Conservation (phyloP, 1,140 invertebrate genomes). For the Polyergus mexicanus region DNA sequence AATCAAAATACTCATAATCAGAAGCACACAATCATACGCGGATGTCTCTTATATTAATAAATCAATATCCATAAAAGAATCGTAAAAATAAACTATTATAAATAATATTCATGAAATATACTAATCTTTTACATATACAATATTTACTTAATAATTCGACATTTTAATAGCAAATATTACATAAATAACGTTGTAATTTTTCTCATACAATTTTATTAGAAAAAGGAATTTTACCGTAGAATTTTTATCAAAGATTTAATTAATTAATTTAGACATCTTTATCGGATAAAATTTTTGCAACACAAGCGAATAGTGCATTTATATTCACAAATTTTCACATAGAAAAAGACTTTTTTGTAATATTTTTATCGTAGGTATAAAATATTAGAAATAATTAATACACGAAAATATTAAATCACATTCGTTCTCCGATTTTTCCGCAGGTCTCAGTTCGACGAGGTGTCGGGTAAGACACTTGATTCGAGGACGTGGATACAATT, state of each 20-base stretch:
- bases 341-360: background rate
- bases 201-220: background rate
- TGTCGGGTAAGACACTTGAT: slow-evolving; percentile 72
- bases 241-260: background rate
- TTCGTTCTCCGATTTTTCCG: slow-evolving; percentile 40
- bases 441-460: slow-evolving; percentile 55
- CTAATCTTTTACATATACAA: background rate
- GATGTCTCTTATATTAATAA: background rate
- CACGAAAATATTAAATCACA: slow-evolving; percentile 26
- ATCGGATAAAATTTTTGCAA: background rate
- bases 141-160: background rate
- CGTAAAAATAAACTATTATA: background rate
- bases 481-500: slow-evolving; percentile 75
- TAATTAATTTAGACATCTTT: background rate
- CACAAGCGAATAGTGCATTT: background rate
- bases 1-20: slow-evolving; percentile 42
- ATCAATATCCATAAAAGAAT: background rate
- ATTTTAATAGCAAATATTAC: background rate
- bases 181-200: background rate
- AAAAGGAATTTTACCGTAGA: background rate
- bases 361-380: background rate
- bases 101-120: background rate
- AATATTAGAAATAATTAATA: slow-evolving; percentile 23
- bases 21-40: background rate
- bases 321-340: background rate